Evolutionary conservation across 1,140 invertebrate species (phyloP).

Genomic region (Capitella teleta): DNA sequence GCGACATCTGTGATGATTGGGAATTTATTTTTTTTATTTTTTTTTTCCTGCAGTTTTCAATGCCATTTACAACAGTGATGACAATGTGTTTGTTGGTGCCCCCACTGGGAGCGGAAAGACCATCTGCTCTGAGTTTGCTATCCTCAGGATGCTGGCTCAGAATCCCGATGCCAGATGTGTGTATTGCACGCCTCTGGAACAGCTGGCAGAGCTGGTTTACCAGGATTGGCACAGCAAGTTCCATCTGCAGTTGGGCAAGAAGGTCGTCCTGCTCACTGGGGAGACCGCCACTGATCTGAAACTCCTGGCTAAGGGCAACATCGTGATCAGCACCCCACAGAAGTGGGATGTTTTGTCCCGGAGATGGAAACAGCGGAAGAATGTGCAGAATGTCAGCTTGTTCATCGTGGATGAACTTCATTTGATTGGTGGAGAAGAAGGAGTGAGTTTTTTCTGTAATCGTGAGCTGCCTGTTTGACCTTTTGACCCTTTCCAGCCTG

Average conservation of each 20-base stretch:
- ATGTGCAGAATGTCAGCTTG: conserved; percentile 91
- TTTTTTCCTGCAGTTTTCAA: conserved; percentile 67
- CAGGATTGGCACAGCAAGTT: conserved; percentile 86
- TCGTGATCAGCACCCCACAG: conserved; percentile 92
- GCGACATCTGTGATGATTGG: no score
- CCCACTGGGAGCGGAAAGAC: conserved; percentile 96
- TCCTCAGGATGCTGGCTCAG: conserved; percentile 70
- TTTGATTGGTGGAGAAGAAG: conserved; percentile 48
- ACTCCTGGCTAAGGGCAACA: conserved; percentile 64
- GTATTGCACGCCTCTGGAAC: conserved; percentile 84
- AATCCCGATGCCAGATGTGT: conserved; percentile 57
- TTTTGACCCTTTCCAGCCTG: conserved; percentile 48
- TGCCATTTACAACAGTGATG: conserved; percentile 94
- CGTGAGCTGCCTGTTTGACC: neutral
- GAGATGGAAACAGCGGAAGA: conserved; percentile 96
- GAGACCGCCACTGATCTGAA: conserved; percentile 97
- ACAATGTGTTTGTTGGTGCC: conserved; percentile 96
- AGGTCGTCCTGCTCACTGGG: conserved; percentile 84
- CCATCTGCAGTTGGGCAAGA: conserved; percentile 62
- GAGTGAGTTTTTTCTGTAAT: conserved; percentile 27
- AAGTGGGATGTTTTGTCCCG: conserved; percentile 98
- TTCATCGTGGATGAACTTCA: conserved; percentile 99
- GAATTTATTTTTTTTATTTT: no score
- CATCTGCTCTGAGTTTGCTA: conserved; percentile 91
- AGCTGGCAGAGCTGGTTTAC: conserved; percentile 80